Evolutionary conservation across 2,797 vertebrate species (phyloP).

Genomic region (Cyprinodon diabolis): DNA sequence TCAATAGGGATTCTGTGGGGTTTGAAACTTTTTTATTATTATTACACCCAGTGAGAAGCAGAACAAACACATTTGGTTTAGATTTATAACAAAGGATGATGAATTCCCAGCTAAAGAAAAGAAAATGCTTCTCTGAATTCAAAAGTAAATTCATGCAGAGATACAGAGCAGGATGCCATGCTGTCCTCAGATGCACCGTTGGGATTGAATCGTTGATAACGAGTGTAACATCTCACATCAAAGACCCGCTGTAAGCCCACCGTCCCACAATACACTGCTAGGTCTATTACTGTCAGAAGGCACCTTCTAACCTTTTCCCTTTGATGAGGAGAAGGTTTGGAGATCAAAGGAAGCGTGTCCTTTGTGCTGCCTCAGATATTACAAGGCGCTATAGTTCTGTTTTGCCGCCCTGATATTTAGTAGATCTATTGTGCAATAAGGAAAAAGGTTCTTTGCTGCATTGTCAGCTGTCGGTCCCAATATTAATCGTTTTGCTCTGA

Average conservation of each 20-base stretch:
- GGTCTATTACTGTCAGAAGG: slow-evolving; percentile 43
- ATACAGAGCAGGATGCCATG: neutral
- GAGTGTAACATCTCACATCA: slow-evolving; percentile 49
- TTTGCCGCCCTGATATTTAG: slow-evolving; percentile 27
- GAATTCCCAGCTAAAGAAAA: neutral
- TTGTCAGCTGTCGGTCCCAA: slow-evolving; percentile 12
- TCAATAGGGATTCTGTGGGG: neutral
- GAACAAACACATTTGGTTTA: neutral
- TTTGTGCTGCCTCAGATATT: slow-evolving; percentile 33
- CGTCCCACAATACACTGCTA: slow-evolving; percentile 49
- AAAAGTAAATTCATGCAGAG: neutral
- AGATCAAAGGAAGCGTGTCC: slow-evolving; percentile 44
- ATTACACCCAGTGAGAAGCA: neutral
- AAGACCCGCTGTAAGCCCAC: slow-evolving; percentile 22
- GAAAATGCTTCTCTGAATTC: neutral
- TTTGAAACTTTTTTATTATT: neutral
- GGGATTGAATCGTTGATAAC: slow-evolving; percentile 37
- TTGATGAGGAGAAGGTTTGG: slow-evolving; percentile 41
- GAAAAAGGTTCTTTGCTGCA: slow-evolving; percentile 1
- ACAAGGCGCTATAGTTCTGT: slow-evolving; percentile 29
- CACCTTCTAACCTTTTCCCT: slow-evolving; percentile 38
- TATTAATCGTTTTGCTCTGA: neutral
- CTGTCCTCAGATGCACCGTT: neutral
- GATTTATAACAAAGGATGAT: neutral
- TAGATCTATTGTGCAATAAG: slow-evolving; percentile 12